Conservation (phyloP, 1,140 invertebrate species). For the Drosophila fuyamai region DNA sequence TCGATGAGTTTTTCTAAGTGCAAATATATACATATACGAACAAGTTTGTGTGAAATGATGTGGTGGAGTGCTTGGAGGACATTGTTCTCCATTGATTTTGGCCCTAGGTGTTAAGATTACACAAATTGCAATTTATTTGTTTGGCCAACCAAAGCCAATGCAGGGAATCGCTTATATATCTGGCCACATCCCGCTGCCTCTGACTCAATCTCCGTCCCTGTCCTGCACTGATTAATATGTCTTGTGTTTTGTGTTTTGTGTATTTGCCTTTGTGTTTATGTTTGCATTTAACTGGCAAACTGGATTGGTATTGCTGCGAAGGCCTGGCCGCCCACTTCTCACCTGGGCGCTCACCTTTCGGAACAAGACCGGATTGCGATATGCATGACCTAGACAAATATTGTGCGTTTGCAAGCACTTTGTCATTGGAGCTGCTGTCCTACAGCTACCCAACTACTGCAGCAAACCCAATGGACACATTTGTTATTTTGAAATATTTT, state of each 20-base stretch:
- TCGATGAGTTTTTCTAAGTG: neutral
- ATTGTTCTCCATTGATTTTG: slow-evolving; percentile 67
- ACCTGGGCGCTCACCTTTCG: slow-evolving; percentile 6
- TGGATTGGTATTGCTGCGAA: slow-evolving; percentile 23
- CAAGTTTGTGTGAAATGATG: neutral
- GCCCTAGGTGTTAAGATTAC: slow-evolving; percentile 80
- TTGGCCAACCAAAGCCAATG: slow-evolving; percentile 72
- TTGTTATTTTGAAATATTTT: slow-evolving; percentile 83
- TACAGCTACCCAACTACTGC: slow-evolving; percentile 5
- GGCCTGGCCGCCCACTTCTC: slow-evolving; percentile 2
- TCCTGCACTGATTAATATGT: slow-evolving; percentile 75
- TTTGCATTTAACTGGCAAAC: slow-evolving; percentile 75
- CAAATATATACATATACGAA: neutral
- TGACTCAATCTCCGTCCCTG: slow-evolving; percentile 7
- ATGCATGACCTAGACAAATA: slow-evolving; percentile 79
- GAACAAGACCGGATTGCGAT: slow-evolving; percentile 47
- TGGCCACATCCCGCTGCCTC: neutral
- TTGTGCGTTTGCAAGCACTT: slow-evolving; percentile 78
- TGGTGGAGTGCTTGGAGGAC: slow-evolving; percentile 13
- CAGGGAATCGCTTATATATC: slow-evolving; percentile 54
- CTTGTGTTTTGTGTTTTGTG: slow-evolving; percentile 60
- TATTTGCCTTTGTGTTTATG: slow-evolving; percentile 60
- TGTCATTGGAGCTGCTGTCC: slow-evolving; percentile 56
- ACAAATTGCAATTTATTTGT: slow-evolving; percentile 83
- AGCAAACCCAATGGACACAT: slow-evolving; percentile 59